phyloP scores from a whole-genome alignment of 2,888 invertebrate species.

The Lepas anatifera region DNA sequence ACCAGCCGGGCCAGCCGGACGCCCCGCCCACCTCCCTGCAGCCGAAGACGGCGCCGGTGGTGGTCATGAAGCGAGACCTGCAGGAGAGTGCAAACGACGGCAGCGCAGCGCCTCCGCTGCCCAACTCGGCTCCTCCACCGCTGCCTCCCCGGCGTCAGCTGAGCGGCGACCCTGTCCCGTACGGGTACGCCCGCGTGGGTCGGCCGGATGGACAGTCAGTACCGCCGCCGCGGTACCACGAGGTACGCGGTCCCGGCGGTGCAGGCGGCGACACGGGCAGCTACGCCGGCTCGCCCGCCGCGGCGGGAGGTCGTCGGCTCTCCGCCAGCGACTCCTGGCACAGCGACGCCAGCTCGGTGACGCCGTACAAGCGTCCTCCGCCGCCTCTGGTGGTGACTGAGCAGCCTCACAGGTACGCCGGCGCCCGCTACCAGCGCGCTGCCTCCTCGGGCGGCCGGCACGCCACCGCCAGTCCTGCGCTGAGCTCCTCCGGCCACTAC shows the following conservation, averaged over 20 bases:
- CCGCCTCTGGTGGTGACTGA: constrained; percentile 75
- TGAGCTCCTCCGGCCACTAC: no score
- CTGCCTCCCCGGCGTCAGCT: constrained; percentile 23
- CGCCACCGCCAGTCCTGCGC: constrained; percentile 32
- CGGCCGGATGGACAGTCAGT: constrained; percentile 18
- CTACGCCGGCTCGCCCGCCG: no score
- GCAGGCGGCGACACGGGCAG: no score
- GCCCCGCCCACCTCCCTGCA: constrained; percentile 29
- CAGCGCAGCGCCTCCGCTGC: constrained; percentile 26
- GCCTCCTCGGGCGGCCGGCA: constrained; percentile 64
- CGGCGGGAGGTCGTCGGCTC: no score
- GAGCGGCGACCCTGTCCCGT: constrained; percentile 22
- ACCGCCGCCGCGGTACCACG: constrained; percentile 20
- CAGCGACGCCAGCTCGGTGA: constrained; percentile 18
- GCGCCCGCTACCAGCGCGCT: constrained; percentile 60
- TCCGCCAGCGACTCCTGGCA: constrained; percentile 15
- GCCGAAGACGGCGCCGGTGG: constrained; percentile 72
- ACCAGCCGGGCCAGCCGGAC: constrained; percentile 24
- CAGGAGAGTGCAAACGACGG: constrained; percentile 48
- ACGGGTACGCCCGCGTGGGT: constrained; percentile 18
- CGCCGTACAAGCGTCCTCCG: constrained; percentile 39
- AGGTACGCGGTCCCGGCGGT: constrained; percentile 27
- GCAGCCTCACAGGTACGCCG: constrained; percentile 62
- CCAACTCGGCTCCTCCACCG: constrained; percentile 23
- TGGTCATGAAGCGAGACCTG: constrained; percentile 73